A percentile compares a stretch with the other conserved stretches of the same genome.
Conservation (phyloP, 2,113 vertebrate genomes). For the Illadopsis cleaveri region DNA sequence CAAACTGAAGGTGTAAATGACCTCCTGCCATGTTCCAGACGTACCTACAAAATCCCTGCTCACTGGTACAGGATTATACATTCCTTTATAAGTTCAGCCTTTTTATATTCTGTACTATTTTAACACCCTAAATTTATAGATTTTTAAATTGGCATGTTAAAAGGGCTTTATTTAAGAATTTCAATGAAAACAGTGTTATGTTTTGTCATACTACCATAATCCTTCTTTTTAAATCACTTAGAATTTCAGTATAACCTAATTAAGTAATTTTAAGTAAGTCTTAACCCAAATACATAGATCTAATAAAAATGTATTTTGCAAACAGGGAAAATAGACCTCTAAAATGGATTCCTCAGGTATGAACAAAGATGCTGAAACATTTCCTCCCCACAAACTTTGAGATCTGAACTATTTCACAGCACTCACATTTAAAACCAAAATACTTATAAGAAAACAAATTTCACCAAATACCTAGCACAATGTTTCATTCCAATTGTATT, state of each 20-base stretch:
- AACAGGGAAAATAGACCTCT: slow-evolving; percentile 52
- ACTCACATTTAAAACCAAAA: slow-evolving; percentile 26
- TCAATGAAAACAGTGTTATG: slow-evolving; percentile 60
- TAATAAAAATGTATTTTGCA: slow-evolving; percentile 64
- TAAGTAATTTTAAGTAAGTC: slow-evolving; percentile 68
- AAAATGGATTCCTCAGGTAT: slow-evolving; percentile 65
- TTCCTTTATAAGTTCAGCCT: slow-evolving; percentile 4
- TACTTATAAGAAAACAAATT: neutral
- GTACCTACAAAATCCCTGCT: slow-evolving; percentile 53
- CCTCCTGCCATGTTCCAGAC: slow-evolving; percentile 19
- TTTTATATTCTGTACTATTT: slow-evolving; percentile 50
- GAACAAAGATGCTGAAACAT: slow-evolving; percentile 40
- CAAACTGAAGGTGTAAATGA: slow-evolving; percentile 45
- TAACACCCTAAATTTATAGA: slow-evolving; percentile 45
- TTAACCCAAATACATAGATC: slow-evolving; percentile 62
- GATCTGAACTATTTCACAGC: slow-evolving; percentile 25
- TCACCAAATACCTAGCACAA: neutral
- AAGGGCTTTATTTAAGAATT: slow-evolving; percentile 59
- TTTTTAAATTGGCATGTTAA: slow-evolving; percentile 50
- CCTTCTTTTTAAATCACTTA: slow-evolving; percentile 67
- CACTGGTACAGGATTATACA: slow-evolving; percentile 9
- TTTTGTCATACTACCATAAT: slow-evolving; percentile 65
- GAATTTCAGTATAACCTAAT: slow-evolving; percentile 64
- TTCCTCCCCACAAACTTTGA: slow-evolving; percentile 45
- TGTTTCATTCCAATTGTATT: neutral